These are phyloP conservation scores for Fabriciana adippe DNA, from an alignment of 2,888 invertebrate genomes.

Conservation along the genomic window DNA sequence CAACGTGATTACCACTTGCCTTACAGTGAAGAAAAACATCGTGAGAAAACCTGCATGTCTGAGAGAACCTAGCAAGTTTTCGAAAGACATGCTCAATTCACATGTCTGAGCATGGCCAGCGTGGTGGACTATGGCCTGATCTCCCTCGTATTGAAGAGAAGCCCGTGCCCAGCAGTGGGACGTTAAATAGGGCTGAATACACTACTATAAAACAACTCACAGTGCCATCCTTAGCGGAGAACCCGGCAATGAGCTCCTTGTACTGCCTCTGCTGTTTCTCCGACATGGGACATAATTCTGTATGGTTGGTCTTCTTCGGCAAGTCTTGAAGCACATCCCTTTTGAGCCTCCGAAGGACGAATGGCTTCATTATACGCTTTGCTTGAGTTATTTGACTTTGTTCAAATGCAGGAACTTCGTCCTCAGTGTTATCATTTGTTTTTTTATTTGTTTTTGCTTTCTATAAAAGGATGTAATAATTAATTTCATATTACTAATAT, in stretches of 20 bases:
- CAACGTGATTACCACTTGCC: too few relatives aligned
- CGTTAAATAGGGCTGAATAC: too few relatives aligned
- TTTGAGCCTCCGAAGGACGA: slow-evolving; percentile 94
- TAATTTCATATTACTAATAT: not conserved
- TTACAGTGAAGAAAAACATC: too few relatives aligned
- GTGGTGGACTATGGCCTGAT: too few relatives aligned
- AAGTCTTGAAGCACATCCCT: slow-evolving; percentile 92
- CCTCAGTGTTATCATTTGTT: slow-evolving; percentile 68
- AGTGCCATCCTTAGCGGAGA: slow-evolving; percentile 83
- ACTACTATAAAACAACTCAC: slow-evolving; percentile 54
- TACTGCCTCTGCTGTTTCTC: slow-evolving; percentile 89
- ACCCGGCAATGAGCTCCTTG: slow-evolving; percentile 86
- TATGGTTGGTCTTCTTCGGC: slow-evolving; percentile 90
- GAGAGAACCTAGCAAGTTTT: too few relatives aligned
- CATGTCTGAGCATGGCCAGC: too few relatives aligned
- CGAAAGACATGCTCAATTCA: too few relatives aligned
- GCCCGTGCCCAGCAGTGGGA: too few relatives aligned
- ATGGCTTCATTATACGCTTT: slow-evolving; percentile 97
- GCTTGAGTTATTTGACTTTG: slow-evolving; percentile 95
- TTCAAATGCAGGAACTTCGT: slow-evolving; percentile 90
- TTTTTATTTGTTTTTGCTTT: slow-evolving; percentile 81
- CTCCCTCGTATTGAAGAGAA: too few relatives aligned
- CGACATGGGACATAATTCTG: slow-evolving; percentile 85
- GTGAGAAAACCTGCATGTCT: too few relatives aligned
- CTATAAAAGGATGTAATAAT: slow-evolving; percentile 47